Conservation (phyloP, 2,888 invertebrate genomes). For the Leptogaster cylindrica region DNA sequence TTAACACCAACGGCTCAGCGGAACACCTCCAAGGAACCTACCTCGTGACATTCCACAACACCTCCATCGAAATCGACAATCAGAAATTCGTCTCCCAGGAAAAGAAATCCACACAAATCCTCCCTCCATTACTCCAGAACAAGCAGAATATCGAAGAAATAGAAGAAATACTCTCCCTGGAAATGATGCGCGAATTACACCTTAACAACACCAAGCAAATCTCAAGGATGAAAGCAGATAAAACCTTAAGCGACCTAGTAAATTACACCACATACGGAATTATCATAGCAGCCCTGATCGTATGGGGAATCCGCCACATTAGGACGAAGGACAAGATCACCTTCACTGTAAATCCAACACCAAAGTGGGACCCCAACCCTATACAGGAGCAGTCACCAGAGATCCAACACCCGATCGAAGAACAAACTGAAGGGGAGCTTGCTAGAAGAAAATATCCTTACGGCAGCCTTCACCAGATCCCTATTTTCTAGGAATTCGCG, state of each 20-base stretch:
- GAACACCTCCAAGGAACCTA: slow-evolving; percentile 16
- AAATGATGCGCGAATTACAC: slow-evolving; percentile 22
- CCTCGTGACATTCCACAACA: slow-evolving; percentile 19
- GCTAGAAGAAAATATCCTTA: not conserved
- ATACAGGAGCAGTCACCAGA: not conserved
- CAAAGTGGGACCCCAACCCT: not conserved
- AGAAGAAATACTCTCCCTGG: slow-evolving; percentile 9
- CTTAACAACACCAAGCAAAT: slow-evolving; percentile 1
- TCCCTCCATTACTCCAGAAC: not conserved
- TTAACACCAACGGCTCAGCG: slow-evolving; percentile 1
- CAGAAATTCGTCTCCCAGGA: slow-evolving; percentile 4
- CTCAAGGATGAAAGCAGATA: too few species aligned
- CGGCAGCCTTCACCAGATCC: not conserved
- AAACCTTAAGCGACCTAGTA: too few species aligned
- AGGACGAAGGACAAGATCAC: not conserved
- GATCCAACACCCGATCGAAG: not conserved
- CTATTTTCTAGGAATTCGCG: slow-evolving; percentile 10
- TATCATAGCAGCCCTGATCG: too few species aligned
- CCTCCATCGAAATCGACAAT: slow-evolving; percentile 6
- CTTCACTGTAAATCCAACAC: not conserved
- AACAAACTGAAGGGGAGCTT: not conserved
- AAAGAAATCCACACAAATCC: not conserved
- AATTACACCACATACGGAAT: too few species aligned
- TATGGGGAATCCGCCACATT: not conserved
- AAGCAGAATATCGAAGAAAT: not conserved